A percentile compares a stretch with the other conserved stretches of the same genome.
Evolutionary conservation across 2,797 vertebrate species (phyloP).

Genomic region (Halcyon chelicuti): DNA sequence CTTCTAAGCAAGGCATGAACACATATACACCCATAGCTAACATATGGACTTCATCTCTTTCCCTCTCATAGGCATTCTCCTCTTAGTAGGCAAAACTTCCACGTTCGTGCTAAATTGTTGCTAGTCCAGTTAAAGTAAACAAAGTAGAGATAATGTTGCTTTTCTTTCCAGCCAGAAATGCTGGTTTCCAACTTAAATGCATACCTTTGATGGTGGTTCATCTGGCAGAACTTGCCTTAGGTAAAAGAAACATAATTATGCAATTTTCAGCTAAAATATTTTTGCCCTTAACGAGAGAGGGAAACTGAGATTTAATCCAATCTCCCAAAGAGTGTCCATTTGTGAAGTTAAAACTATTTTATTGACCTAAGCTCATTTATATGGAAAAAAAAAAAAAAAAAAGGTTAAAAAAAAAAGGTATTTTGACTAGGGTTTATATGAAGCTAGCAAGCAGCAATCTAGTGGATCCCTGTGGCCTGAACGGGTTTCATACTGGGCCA

Average conservation of each 20-base stretch:
- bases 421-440: background rate
- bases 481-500: background rate
- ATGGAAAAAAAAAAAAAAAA: background rate
- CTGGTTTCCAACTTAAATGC: slow-evolving; percentile 71
- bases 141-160: slow-evolving; percentile 65
- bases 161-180: slow-evolving; percentile 74
- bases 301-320: background rate
- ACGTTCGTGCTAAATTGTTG: slow-evolving; percentile 20
- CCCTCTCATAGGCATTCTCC: background rate
- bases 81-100: slow-evolving; percentile 40
- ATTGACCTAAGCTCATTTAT: background rate
- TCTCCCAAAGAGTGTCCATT: background rate
- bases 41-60: slow-evolving; percentile 54
- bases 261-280: slow-evolving; percentile 60
- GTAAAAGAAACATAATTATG: slow-evolving; percentile 75
- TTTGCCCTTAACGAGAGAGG: slow-evolving; percentile 16
- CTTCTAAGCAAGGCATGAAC: slow-evolving; percentile 36
- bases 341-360: slow-evolving; percentile 14
- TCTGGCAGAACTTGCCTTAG: slow-evolving; percentile 65
- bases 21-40: background rate
- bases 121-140: slow-evolving; percentile 58
- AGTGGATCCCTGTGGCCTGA: background rate
- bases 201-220: slow-evolving; percentile 65
- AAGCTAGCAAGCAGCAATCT: background rate
- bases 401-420: background rate